Evolutionary conservation across 2,888 invertebrate species (phyloP).

Genomic region (Acanthosoma haemorrhoidale): DNA sequence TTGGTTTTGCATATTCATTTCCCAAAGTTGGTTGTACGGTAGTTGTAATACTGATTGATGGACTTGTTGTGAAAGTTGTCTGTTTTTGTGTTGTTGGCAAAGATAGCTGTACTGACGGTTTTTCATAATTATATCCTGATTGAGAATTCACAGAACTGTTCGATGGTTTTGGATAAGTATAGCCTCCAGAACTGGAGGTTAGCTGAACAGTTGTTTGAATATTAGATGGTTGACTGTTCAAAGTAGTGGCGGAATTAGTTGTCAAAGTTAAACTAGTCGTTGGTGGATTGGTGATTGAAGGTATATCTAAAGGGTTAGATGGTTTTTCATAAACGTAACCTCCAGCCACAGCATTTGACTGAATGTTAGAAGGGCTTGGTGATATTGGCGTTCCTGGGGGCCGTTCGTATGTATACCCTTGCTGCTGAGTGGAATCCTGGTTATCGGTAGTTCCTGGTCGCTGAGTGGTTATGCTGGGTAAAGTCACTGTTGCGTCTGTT

Average conservation of each 20-base stretch:
- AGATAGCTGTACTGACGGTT: not conserved
- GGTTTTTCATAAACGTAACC: not conserved
- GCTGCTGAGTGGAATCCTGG: too few relatives aligned
- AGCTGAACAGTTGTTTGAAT: not conserved
- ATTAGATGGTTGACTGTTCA: not conserved
- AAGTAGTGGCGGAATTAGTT: not conserved
- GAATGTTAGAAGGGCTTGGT: too few relatives aligned
- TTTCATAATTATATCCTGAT: slow-evolving; percentile 15
- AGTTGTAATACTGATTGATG: not conserved
- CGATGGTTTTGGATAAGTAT: slow-evolving; percentile 4
- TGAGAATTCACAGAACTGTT: not conserved
- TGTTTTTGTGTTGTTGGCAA: not conserved
- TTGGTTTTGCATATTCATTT: slow-evolving; percentile 31
- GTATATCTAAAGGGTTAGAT: not conserved
- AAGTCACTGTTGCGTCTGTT: too few relatives aligned
- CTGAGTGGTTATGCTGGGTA: too few relatives aligned
- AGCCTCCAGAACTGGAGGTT: not conserved
- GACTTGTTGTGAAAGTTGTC: not conserved
- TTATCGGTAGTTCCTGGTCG: too few relatives aligned
- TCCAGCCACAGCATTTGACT: not conserved
- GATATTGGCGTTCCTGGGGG: not conserved
- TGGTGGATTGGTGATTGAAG: not conserved
- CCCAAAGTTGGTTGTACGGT: slow-evolving; percentile 4
- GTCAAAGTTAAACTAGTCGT: not conserved
- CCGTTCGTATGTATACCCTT: not conserved